A percentile compares a stretch with the other conserved stretches of the same genome.
Evolutionary conservation across 2,888 invertebrate genomes (phyloP).

Genomic region (Cephus pygmeus): DNA sequence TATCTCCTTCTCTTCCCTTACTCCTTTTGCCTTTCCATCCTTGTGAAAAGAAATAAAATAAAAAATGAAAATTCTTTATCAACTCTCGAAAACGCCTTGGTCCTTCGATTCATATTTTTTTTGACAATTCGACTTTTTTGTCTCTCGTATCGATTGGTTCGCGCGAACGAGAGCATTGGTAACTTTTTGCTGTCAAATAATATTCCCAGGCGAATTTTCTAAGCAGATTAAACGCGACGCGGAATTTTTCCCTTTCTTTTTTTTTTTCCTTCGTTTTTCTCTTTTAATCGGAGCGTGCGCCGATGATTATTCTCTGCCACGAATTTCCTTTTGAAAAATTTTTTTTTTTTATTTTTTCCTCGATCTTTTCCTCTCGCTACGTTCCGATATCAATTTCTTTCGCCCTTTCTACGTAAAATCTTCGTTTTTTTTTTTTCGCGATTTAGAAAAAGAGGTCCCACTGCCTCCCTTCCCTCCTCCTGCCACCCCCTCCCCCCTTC

Average conservation of each 20-base stretch:
- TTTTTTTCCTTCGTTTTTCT: background rate
- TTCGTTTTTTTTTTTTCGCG: background rate
- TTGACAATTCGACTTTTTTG: too few relatives aligned
- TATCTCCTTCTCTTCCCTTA: slow-evolving; percentile 3
- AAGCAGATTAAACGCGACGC: too few relatives aligned
- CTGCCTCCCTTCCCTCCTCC: slow-evolving; percentile 17
- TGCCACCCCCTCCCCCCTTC: slow-evolving; percentile 29
- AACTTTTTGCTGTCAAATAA: too few relatives aligned
- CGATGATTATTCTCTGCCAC: too few relatives aligned
- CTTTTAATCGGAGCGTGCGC: background rate
- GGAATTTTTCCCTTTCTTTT: slow-evolving; percentile 12
- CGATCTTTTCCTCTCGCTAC: slow-evolving; percentile 37
- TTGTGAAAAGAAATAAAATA: slow-evolving; percentile 8
- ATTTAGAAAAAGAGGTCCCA: too few relatives aligned
- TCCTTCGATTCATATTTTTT: too few relatives aligned
- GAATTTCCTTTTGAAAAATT: too few relatives aligned
- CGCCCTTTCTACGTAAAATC: background rate
- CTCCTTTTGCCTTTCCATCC: background rate
- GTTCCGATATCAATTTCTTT: slow-evolving; percentile 27
- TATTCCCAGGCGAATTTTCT: too few relatives aligned
- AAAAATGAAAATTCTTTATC: background rate
- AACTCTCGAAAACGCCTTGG: too few relatives aligned
- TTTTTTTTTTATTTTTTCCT: slow-evolving; percentile 33
- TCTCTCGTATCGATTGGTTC: too few relatives aligned
- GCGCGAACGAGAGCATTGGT: too few relatives aligned